Base-by-base conservation (phyloP, 2,888 invertebrate genomes). In the Aporophyla nigra region DNA sequence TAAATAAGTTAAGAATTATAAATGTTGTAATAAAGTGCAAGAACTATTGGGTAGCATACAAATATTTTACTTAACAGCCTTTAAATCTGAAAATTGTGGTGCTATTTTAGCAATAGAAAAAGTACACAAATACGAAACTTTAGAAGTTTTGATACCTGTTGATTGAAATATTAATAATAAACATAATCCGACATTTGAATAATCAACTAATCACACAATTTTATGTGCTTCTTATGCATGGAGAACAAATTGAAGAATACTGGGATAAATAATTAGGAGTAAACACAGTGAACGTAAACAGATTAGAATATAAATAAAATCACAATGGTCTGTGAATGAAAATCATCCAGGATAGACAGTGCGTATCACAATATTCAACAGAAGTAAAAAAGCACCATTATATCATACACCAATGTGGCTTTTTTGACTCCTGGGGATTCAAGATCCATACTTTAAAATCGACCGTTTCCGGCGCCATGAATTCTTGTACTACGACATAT, bases 11-110 rank as follows among this genome's bases (percentile, higher is more conserved):
- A 80, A 87, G 76, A 78, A 79, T 77, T 76, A 74, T 80, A 76
- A 83, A 86, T 83, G 87, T 76, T 84, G 74, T 80, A 87, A 82
- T 88, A 83, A 87, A 85, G 76, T 72, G 71, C 73, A 78, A 80
- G 77, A 80, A 68, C 51, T 71, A 74, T 66, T 80, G 87, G 71
- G 58, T 86, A 76, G 65, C 63, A 59, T 58, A 67, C 27, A 68
- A 58, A 76, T 71, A 65, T 80, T 79, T 84, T 80, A 76, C 56
- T 63, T 72, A 70, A 40, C 46, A 74, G 68, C 86, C 58, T 69
- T 59, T 49, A 58, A 54, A 59, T 67, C 12, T 79, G 16, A 53
- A 62, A 63, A 69, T 21, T 40, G 40, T 65, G 81, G 85, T 85
- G 85, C 82, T 82, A 74, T 73, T 33, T 27, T 68, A 62, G 7